Evolutionary conservation across 2,888 invertebrate genomes (phyloP).

Genomic region (Aphidius colemani): DNA sequence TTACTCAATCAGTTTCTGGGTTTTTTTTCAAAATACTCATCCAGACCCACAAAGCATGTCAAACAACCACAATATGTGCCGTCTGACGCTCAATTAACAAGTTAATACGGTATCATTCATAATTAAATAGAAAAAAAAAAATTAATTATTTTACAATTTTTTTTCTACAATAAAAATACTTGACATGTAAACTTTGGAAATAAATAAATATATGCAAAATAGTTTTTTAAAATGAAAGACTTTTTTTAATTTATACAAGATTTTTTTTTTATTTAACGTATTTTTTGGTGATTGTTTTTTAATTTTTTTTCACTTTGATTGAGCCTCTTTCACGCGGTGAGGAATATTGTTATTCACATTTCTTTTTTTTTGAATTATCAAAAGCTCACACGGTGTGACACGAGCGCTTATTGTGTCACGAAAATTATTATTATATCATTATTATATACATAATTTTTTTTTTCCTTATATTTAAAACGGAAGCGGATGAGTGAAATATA

Average conservation of each 20-base stretch:
- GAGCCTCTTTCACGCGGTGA: slow-evolving; percentile 15
- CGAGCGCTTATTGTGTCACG: slow-evolving; percentile 44
- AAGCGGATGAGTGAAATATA: slow-evolving; percentile 59
- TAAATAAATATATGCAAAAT: no score
- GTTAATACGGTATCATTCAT: slow-evolving; percentile 59
- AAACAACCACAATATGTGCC: slow-evolving; percentile 53
- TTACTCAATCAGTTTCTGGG: neutral
- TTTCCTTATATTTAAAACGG: slow-evolving; percentile 42
- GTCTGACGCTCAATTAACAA: slow-evolving; percentile 61
- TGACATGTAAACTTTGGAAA: no score
- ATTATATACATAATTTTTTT: slow-evolving; percentile 15
- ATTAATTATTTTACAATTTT: slow-evolving; percentile 37
- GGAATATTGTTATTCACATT: slow-evolving; percentile 26
- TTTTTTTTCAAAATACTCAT: slow-evolving; percentile 10
- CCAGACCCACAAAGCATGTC: slow-evolving; percentile 53
- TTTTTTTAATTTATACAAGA: neutral
- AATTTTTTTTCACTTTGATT: slow-evolving; percentile 29
- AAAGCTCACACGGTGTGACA: no score
- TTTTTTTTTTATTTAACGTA: no score
- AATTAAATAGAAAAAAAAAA: slow-evolving; percentile 54
- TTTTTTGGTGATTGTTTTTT: slow-evolving; percentile 18
- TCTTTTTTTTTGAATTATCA: slow-evolving; percentile 10
- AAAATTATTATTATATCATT: slow-evolving; percentile 51
- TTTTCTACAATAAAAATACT: slow-evolving; percentile 1
- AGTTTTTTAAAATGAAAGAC: neutral